Percentiles rank a stretch among this genome's conserved stretches.
Evolutionary conservation across 2,888 invertebrate species (phyloP).

Genomic region (Ectobius pallidus): DNA sequence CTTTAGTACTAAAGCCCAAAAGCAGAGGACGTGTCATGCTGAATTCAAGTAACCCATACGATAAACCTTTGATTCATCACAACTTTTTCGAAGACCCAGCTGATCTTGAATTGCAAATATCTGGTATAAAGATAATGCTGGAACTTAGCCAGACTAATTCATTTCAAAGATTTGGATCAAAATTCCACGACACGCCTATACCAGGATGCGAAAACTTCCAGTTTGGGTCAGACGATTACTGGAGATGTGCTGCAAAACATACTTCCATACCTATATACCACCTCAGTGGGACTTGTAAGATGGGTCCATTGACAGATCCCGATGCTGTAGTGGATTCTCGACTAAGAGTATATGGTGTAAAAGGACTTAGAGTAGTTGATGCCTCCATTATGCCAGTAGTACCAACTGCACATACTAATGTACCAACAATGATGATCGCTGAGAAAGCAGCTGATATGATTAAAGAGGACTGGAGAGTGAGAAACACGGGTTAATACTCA

Average conservation of each 20-base stretch:
- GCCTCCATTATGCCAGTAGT: constrained; percentile 52
- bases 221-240: constrained; percentile 69
- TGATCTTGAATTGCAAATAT: constrained; percentile 49
- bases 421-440: constrained; percentile 52
- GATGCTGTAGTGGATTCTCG: constrained; percentile 37
- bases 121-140: constrained; percentile 47
- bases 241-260: constrained; percentile 69
- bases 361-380: constrained; percentile 51
- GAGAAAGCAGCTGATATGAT: constrained; percentile 53
- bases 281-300: constrained; percentile 46
- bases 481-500: background rate
- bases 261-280: constrained; percentile 74
- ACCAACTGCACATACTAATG: constrained; percentile 52
- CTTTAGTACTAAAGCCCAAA: constrained; percentile 69
- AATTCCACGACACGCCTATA: constrained; percentile 67
- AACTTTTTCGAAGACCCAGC: constrained; percentile 80
- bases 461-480: constrained; percentile 61
- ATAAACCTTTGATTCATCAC: constrained; percentile 85
- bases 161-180: constrained; percentile 80
- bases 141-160: constrained; percentile 75
- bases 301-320: constrained; percentile 72
- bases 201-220: constrained; percentile 63
- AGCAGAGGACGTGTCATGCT: constrained; percentile 88
- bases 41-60: constrained; percentile 78
- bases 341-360: constrained; percentile 48